Base-by-base conservation (phyloP, 35 echinoderm and acorn worm genomes). In the Apostichopus japonicus region DNA sequence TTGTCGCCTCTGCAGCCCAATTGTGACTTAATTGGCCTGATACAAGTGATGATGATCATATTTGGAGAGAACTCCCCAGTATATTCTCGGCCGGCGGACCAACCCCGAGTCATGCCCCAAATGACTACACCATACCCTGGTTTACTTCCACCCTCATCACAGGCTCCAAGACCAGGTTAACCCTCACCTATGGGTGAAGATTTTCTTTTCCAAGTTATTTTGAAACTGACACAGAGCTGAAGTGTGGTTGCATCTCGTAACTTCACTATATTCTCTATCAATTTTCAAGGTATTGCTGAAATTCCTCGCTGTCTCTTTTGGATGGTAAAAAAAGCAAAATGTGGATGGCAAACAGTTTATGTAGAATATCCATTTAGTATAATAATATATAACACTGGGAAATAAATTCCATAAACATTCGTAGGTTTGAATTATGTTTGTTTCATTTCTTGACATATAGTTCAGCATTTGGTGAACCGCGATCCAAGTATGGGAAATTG, bases 61-160 rank as follows among this genome's bases (percentile, higher is more conserved):
- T 99, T 96, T 79, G 95, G 97, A 13, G 97, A 99, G 52, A 93
- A 83, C 67, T 92, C 93, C 19, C 97, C 97, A 53, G 93, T 99
- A 13, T 99, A 92, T 92, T 75, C 87, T 15, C 79, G 92, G 21
- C 76, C 90, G 51, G 70, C 84, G 17, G 51, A 89, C 19, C 78
- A 73, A 23, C 22, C 14, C 72, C 84, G 5, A 79, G 79, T n/a
- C 65, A 73, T 65, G 0, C 83, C 76, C 4, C 23, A 14, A 23
- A 87, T 76, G 52, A 70, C 52, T 25, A 22, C 55, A 56, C 84
- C 77, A 44, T 86, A 90, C 77, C 92, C 25, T 25, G 92, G 56
- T 15, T 62, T 5, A 13, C 90, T 52, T 51, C 96, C 83, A 7
- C 61, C 62, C 10, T 65, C 72, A 90, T 93, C 73, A 22, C 93